Percentiles rank a stretch among this genome's conserved stretches.
These are phyloP conservation scores for Chaitophorus viminalis DNA, from an alignment of 2,888 invertebrate genomes.

Conservation along the genomic window DNA sequence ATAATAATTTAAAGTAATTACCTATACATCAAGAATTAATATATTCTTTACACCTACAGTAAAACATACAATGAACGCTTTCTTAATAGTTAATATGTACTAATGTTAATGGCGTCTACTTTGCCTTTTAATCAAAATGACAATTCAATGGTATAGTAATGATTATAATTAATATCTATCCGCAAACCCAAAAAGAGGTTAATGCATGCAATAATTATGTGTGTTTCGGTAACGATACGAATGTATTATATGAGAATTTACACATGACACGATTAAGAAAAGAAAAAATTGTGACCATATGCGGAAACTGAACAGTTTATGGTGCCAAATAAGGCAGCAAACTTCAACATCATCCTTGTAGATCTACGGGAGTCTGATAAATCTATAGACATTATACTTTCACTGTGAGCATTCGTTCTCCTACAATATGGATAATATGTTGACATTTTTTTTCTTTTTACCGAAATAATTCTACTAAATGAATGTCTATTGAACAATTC, in stretches of 20 bases:
- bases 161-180: not conserved
- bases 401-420: conserved; percentile 17
- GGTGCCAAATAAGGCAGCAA: conserved; percentile 59
- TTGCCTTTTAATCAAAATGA: conserved; percentile 10
- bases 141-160: not conserved
- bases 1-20: too few relatives aligned
- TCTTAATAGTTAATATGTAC: not conserved
- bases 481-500: not conserved
- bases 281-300: conserved; percentile 58
- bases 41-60: too few relatives aligned
- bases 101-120: not conserved
- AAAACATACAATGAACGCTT: too few relatives aligned
- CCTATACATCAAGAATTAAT: too few relatives aligned
- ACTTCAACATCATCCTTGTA: conserved; percentile 58
- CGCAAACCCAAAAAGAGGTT: conserved; percentile 24
- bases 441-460: conserved; percentile 7
- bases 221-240: conserved; percentile 28
- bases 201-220: conserved; percentile 30
- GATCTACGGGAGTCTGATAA: conserved; percentile 46
- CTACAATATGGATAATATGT: not conserved
- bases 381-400: conserved; percentile 45
- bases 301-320: conserved; percentile 46
- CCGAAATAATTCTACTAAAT: conserved; percentile 6
- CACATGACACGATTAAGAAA: conserved; percentile 45
- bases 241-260: conserved; percentile 27